A percentile compares a stretch with the other conserved stretches of the same genome.
phyloP scores from a whole-genome alignment of 2,797 vertebrate species.

The Poeciliopsis presidionis region DNA sequence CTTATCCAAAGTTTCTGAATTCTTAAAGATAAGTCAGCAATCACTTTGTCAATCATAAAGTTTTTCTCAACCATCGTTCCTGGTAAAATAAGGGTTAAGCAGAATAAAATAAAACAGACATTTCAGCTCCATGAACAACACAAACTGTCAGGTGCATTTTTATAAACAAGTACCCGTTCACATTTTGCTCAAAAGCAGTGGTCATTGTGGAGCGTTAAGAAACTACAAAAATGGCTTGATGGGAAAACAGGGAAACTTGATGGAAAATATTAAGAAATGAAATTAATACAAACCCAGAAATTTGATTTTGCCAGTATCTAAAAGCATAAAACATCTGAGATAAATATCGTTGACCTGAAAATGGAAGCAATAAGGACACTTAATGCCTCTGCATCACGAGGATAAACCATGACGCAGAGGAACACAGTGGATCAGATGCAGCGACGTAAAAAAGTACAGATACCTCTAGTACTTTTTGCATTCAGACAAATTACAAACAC shows the following conservation, averaged over 20 bases:
- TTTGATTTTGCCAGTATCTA: not conserved
- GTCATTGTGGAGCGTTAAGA: not conserved
- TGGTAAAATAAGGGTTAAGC: no score
- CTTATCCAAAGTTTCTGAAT: not conserved
- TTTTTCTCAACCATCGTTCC: no score
- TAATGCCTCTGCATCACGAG: not conserved
- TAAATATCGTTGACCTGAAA: not conserved
- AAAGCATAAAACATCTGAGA: not conserved
- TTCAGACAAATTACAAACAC: not conserved
- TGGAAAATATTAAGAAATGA: not conserved
- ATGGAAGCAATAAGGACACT: not conserved
- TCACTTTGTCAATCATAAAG: not conserved
- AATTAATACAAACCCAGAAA: not conserved
- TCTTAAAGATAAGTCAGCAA: not conserved
- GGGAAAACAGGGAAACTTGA: not conserved
- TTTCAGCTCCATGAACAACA: not conserved
- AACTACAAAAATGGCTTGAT: no score
- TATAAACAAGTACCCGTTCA: not conserved
- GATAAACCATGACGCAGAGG: not conserved
- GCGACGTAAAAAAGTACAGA: not conserved
- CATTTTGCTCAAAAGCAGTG: not conserved
- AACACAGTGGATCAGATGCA: not conserved
- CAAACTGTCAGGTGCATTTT: not conserved
- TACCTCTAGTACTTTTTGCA: not conserved
- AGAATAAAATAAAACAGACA: no score